Evolutionary conservation across 1,140 invertebrate genomes (phyloP), one percentile per base, ranked within the genome.

Genomic region (Oedothorax gibbosus): DNA sequence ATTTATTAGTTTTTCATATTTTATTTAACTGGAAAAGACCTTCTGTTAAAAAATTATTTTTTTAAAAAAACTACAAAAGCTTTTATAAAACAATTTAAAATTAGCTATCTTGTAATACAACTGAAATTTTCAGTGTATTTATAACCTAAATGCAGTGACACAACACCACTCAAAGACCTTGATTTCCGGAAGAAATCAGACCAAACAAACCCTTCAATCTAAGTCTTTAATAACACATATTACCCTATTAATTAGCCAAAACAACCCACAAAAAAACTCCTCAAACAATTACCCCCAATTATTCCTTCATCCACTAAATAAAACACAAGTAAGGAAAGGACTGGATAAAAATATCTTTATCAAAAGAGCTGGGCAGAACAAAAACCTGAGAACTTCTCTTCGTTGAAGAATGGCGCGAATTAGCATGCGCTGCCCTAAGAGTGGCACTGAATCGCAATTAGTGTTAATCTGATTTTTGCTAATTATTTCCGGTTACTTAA

Each of bases 401-500:
- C 35, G 11, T 56, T 83, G 71, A 83, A 83, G 81, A 83, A 83
- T 83, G 81, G 21, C 69, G n/a, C 12, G 57, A 83, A 83, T 83
- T 83, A 83, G 81, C 81, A 83, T 83, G 81, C 81, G 71, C 81
- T 75, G 35, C 35, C 35, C 57, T 75, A 83, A 83, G 62, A 72
- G 20, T 83, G 81, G 81, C 82, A 77, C 64, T 85, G 82, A 85
- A 85, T 85, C n/a, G 82, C 66, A 85, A 85, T 85, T 85, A 85
- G 82, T 54, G 73, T 66, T 85, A 85, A 85, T 85, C 82, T 85
- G 82, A 85, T 85, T 85, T 85, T 85, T 85, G 82, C 75, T 85
- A 85, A 85, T 85, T 85, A 85, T 85, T 85, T 75, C 66, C 82
- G 62, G 72, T 85, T 85, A 85, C 82, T 85, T 85, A 85, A 85